Conservation (phyloP, 2,797 vertebrate species). For the Ceryle rudis region DNA sequence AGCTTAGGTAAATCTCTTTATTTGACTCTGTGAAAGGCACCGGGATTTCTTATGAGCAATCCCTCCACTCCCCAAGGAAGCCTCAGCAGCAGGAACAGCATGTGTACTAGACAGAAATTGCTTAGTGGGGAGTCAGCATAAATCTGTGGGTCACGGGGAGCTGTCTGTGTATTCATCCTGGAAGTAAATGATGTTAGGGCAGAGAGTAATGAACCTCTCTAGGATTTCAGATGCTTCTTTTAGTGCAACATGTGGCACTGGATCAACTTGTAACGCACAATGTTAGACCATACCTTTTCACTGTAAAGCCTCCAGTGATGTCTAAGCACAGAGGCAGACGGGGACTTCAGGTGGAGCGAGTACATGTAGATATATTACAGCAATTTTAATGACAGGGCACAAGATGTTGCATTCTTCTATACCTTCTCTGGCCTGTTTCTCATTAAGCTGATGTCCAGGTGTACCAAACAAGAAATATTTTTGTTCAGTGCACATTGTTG, state of each 20-base stretch:
- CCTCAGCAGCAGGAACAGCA: background rate
- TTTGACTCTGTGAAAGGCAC: background rate
- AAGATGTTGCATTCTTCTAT: background rate
- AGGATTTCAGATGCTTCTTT: background rate
- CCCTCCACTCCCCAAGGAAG: rapidly evolving
- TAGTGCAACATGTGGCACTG: background rate
- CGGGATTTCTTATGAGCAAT: background rate
- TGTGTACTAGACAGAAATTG: background rate
- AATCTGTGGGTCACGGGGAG: background rate
- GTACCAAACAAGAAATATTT: background rate
- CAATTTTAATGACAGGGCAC: background rate
- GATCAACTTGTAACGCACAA: background rate
- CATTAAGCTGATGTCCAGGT: background rate
- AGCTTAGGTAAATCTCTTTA: background rate
- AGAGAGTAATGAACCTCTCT: background rate
- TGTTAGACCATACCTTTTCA: background rate
- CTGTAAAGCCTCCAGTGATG: background rate
- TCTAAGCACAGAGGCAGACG: background rate
- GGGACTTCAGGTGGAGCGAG: rapidly evolving
- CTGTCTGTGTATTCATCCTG: background rate
- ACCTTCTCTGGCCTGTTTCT: background rate
- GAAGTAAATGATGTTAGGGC: background rate
- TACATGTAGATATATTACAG: rapidly evolving
- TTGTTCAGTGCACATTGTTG: background rate
- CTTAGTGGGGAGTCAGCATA: background rate